These are phyloP conservation scores for Cephalopterus ornatus DNA, from an alignment of 2,113 vertebrate species.

Conservation along the genomic window DNA sequence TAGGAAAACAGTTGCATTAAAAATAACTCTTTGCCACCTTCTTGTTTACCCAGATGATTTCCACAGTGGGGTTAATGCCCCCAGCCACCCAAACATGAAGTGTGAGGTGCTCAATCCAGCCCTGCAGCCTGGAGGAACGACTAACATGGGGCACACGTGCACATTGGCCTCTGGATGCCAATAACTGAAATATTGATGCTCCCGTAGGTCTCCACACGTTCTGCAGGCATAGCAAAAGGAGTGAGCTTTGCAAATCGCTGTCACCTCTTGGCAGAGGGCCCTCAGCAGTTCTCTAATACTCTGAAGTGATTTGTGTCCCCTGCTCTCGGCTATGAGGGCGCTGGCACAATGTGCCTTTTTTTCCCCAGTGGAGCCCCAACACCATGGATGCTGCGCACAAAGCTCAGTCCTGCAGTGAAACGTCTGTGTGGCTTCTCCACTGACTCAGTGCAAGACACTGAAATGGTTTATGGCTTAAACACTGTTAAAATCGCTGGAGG, in stretches of 20 bases:
- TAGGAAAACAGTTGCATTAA: neutral
- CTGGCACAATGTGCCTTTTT: neutral
- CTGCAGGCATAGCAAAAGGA: neutral
- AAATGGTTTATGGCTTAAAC: neutral
- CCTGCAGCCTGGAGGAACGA: neutral
- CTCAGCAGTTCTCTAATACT: neutral
- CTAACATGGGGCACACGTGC: too few species aligned
- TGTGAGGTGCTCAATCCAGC: accelerated
- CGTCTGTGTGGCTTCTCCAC: neutral
- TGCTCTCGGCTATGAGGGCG: neutral
- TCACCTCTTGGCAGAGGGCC: neutral
- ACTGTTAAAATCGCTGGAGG: neutral
- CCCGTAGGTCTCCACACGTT: too few species aligned
- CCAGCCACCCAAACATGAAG: neutral
- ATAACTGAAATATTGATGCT: neutral
- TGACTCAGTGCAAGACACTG: neutral
- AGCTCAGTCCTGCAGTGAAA: neutral
- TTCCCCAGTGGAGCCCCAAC: accelerated
- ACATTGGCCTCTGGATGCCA: neutral
- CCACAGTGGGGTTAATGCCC: neutral
- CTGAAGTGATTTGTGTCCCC: neutral
- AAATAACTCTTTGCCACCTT: neutral
- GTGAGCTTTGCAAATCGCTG: neutral
- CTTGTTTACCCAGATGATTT: neutral
- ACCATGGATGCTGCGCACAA: neutral